Evolutionary conservation across 2,888 invertebrate genomes (phyloP), one percentile per base, ranked within the genome.

Genomic region (Biston stratarius): DNA sequence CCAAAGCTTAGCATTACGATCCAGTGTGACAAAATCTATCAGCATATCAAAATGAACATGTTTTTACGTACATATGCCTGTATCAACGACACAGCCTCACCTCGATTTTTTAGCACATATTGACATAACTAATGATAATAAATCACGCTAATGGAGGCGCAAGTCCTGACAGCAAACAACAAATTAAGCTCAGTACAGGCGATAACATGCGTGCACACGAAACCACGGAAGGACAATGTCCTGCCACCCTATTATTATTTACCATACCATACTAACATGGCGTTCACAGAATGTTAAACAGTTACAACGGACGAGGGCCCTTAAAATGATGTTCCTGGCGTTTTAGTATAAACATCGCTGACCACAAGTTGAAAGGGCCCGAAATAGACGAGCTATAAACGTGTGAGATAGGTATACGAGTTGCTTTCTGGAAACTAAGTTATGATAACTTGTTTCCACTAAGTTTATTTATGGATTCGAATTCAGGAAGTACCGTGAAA

Each of bases 181-280:
- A 70, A 73, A 24, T 74, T 73, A 76, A 71, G 64, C 24, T 44
- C 42, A 45, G 64, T 40, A 71, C 66, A 72, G 64, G 72, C 71
- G 69, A 64, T 67, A 63, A 65, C 67, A 40, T 61, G 58, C 57
- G 58, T 52, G 57, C 71, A 71, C 72, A 71, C 60, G 70, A 75
- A 80, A 80, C 76, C 76, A 79, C 83, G 86, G 84, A 85, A 87
- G 92, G 89, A 86, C 89, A 88, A 88, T 77, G 89, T 83, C 63
- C 67, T 83, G 74, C 84, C 84, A 80, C 88, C 91, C 91, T 81
- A 82, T 85, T 81, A 83, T 80, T 83, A 68, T 64, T 68, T 68
- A 60, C 67, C 59, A 62, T 67, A 62, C 67, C 58, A 62, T 67
- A 62, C 67, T 78, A 82, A 76, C 79, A 72, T 84, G 84, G 83